These are phyloP conservation scores for Brenthis daphne DNA, from an alignment of 2,888 invertebrate species.

Conservation along the genomic window DNA sequence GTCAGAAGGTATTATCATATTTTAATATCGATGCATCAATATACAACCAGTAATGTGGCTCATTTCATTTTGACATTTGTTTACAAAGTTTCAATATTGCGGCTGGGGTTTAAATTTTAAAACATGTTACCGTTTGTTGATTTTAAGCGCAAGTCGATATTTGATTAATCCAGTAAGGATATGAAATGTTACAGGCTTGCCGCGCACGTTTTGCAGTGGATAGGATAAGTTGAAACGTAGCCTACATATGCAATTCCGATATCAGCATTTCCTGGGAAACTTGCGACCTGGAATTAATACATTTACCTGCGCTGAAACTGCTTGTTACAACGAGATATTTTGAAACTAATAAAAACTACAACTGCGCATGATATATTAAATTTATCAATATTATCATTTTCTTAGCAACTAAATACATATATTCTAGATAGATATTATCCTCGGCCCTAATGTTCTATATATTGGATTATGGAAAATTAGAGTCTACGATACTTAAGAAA, in stretches of 20 bases:
- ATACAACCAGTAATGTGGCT: constrained; percentile 25
- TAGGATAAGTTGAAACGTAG: constrained; percentile 37
- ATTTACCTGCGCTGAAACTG: constrained; percentile 45
- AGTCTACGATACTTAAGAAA: no score
- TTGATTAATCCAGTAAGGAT: constrained; percentile 28
- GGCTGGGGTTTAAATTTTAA: constrained; percentile 1
- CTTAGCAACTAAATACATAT: no score
- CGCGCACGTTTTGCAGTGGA: constrained; percentile 19
- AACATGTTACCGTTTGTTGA: background rate
- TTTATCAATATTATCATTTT: no score
- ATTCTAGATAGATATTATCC: no score
- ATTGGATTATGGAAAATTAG: no score
- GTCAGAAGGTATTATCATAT: constrained; percentile 40
- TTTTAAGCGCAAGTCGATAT: constrained; percentile 3
- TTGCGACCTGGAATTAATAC: constrained; percentile 34
- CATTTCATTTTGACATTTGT: constrained; percentile 17
- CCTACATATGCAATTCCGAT: constrained; percentile 57
- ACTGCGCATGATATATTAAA: no score
- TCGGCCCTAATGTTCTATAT: no score
- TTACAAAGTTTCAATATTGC: constrained; percentile 1
- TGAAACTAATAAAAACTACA: constrained; percentile 2
- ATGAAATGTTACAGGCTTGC: constrained; percentile 24
- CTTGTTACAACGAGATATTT: constrained; percentile 43
- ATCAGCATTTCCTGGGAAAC: constrained; percentile 54
- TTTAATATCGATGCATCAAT: constrained; percentile 17